phyloP scores from a whole-genome alignment of 2,888 invertebrate species.

The Luperina nickerlii region DNA sequence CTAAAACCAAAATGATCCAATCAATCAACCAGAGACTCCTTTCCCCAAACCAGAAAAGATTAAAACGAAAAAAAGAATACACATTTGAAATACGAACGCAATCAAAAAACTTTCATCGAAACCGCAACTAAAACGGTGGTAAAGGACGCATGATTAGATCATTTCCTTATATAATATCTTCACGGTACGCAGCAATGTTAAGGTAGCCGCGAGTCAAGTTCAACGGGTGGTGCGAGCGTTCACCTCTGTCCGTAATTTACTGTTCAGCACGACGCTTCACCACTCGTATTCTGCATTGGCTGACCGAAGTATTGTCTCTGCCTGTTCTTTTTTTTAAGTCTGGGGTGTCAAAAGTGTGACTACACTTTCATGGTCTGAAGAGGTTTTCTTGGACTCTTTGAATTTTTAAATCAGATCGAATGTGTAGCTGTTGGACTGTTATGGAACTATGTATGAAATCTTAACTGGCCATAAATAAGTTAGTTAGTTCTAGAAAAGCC shows the following conservation, averaged over 20 bases:
- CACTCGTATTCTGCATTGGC: conserved; percentile 50
- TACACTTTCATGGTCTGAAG: neutral
- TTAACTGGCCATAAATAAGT: neutral
- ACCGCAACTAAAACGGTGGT: conserved; percentile 23
- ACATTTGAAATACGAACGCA: conserved; percentile 24
- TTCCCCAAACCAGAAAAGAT: neutral
- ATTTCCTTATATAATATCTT: conserved; percentile 71
- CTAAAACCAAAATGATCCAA: conserved; percentile 4
- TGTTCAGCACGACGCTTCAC: conserved; percentile 69
- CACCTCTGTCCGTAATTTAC: conserved; percentile 81
- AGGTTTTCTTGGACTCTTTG: neutral
- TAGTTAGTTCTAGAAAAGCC: neutral
- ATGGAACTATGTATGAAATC: neutral
- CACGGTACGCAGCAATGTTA: conserved; percentile 74
- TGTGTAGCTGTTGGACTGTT: neutral
- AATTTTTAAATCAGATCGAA: neutral
- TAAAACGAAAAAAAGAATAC: neutral
- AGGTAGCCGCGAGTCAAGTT: conserved; percentile 85
- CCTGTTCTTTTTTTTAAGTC: conserved; percentile 19
- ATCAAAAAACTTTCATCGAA: conserved; percentile 24
- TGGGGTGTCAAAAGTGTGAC: neutral
- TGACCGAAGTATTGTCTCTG: conserved; percentile 32
- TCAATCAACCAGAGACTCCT: neutral
- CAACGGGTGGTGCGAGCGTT: conserved; percentile 78
- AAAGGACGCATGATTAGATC: conserved; percentile 62